Conservation (phyloP, 2,888 invertebrate species). For the Sipunculus nudus region DNA sequence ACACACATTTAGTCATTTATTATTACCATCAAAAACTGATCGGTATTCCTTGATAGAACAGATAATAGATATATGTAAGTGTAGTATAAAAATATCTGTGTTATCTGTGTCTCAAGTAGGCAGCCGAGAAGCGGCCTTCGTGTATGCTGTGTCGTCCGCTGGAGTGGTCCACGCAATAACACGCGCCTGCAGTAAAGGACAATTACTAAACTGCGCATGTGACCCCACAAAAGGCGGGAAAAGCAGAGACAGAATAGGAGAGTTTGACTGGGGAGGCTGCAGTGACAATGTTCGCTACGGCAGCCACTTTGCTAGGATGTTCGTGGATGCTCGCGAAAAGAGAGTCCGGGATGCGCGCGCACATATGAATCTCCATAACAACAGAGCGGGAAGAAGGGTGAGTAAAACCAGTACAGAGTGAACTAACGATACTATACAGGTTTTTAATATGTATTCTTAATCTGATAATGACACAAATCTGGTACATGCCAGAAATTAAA, state of each 20-base stretch:
- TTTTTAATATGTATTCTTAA: background rate
- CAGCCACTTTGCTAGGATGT: constrained; percentile 90
- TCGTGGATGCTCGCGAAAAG: constrained; percentile 89
- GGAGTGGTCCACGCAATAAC: constrained; percentile 89
- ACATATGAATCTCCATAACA: constrained; percentile 97
- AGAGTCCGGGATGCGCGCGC: constrained; percentile 74
- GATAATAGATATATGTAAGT: no score
- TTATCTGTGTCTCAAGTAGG: no score
- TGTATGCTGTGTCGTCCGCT: constrained; percentile 71
- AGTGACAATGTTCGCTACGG: constrained; percentile 64
- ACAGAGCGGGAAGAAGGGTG: constrained; percentile 95
- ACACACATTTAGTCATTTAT: no score
- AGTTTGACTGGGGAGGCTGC: constrained; percentile 87
- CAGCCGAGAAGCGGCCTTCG: constrained; percentile 71
- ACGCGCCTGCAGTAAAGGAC: constrained; percentile 90
- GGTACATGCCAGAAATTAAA: no score
- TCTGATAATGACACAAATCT: background rate
- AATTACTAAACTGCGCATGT: constrained; percentile 89
- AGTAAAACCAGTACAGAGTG: constrained; percentile 60
- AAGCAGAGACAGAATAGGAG: constrained; percentile 49
- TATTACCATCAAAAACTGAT: no score
- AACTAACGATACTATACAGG: no score
- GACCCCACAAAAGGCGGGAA: constrained; percentile 58
- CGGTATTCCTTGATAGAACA: no score
- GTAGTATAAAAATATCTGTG: no score